Percentiles rank a stretch among this genome's conserved stretches.
These are phyloP conservation scores for Xylocopa sonorina DNA, from an alignment of 1,140 invertebrate genomes.

Conservation along the genomic window DNA sequence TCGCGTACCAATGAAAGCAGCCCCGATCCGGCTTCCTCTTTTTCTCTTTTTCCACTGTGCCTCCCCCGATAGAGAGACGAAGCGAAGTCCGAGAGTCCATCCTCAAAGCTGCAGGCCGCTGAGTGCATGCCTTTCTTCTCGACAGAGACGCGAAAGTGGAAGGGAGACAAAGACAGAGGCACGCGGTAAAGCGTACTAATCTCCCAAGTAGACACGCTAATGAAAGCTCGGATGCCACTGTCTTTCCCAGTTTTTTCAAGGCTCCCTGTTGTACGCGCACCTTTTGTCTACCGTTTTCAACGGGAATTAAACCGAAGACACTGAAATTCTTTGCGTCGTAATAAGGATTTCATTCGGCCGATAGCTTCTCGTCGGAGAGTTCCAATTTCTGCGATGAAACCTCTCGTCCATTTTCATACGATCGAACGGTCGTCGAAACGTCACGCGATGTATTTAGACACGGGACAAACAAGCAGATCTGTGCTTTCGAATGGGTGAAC, in stretches of 20 bases:
- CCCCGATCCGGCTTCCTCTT: slow-evolving; percentile 27
- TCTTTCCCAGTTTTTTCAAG: slow-evolving; percentile 66
- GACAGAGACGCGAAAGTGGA: slow-evolving; percentile 58
- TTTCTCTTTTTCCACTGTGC: slow-evolving; percentile 22
- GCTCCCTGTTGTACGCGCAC: slow-evolving; percentile 18
- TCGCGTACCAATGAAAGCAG: background rate
- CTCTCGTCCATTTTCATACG: background rate
- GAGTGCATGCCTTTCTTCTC: slow-evolving; percentile 62
- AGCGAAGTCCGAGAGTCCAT: slow-evolving; percentile 68
- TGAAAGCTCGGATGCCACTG: slow-evolving; percentile 75
- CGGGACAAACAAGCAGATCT: background rate
- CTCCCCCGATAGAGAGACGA: slow-evolving; percentile 50
- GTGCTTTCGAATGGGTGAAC: slow-evolving; percentile 33
- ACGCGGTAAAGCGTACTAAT: slow-evolving; percentile 76
- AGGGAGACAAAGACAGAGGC: slow-evolving; percentile 59
- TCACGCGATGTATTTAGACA: background rate
- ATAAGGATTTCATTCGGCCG: background rate
- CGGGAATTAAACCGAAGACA: slow-evolving; percentile 34
- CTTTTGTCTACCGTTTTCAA: slow-evolving; percentile 42
- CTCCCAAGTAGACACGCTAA: slow-evolving; percentile 77
- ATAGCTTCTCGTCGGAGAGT: background rate
- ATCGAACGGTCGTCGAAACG: too few species aligned
- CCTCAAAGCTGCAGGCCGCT: slow-evolving; percentile 69
- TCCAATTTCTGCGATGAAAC: background rate
- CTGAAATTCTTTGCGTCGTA: background rate